phyloP scores from a whole-genome alignment of 2,113 vertebrate species.

The Nanorana parkeri region DNA sequence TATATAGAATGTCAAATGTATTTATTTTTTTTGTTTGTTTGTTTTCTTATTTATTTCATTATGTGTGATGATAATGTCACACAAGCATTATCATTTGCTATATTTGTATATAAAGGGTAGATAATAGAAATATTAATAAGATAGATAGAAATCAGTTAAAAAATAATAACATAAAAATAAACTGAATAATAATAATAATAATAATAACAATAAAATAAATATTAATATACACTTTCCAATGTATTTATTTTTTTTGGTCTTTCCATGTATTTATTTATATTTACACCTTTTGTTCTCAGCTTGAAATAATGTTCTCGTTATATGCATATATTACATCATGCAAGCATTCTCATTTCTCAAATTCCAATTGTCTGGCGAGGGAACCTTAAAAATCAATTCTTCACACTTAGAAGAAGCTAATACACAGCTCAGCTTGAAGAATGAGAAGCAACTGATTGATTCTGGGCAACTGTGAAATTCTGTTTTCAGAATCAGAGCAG shows the following conservation, averaged over 20 bases:
- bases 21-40: no score
- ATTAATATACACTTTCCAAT: no score
- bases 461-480: slow-evolving; percentile 66
- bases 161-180: no score
- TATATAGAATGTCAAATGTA: no score
- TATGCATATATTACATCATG: slow-evolving; percentile 51
- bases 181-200: no score
- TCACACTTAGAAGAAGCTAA: slow-evolving; percentile 59
- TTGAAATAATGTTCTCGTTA: slow-evolving; percentile 37
- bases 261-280: slow-evolving; percentile 33
- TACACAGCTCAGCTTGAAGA: slow-evolving; percentile 62
- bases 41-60: no score
- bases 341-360: slow-evolving; percentile 40
- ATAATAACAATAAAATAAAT: no score
- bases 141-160: no score
- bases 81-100: no score
- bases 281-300: slow-evolving; percentile 9
- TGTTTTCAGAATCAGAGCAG: slow-evolving; percentile 61
- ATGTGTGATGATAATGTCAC: no score
- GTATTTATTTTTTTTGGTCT: neutral
- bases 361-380: slow-evolving; percentile 56
- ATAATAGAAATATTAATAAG: no score
- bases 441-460: slow-evolving; percentile 63
- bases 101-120: no score
- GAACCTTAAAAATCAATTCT: slow-evolving; percentile 57